These are phyloP conservation scores for Drepana arcuata DNA, from an alignment of 1,140 invertebrate species.

Conservation along the genomic window DNA sequence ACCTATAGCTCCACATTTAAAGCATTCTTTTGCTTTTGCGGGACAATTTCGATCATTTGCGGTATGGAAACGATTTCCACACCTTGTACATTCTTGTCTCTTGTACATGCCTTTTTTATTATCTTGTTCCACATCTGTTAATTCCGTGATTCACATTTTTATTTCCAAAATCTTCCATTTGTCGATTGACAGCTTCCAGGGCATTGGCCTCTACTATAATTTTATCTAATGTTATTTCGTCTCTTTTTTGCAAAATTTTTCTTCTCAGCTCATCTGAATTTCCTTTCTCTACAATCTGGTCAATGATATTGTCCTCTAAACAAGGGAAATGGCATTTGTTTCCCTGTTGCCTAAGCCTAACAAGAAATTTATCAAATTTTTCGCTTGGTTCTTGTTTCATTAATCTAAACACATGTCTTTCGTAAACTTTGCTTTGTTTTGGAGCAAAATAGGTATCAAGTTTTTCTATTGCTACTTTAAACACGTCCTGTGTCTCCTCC, in stretches of 20 bases:
- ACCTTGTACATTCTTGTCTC: slow-evolving; percentile 10
- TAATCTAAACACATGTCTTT: slow-evolving; percentile 15
- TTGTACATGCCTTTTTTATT: slow-evolving; percentile 2
- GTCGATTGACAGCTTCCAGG: slow-evolving; percentile 14
- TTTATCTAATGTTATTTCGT: slow-evolving; percentile 15
- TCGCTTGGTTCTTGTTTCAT: slow-evolving; percentile 15
- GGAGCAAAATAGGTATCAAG: slow-evolving; percentile 26
- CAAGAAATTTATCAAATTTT: slow-evolving; percentile 19
- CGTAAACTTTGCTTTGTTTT: slow-evolving; percentile 23
- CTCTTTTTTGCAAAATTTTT: slow-evolving; percentile 18
- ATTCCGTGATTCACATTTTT: slow-evolving; percentile 9
- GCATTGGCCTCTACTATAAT: slow-evolving; percentile 20
- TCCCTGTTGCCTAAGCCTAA: slow-evolving; percentile 17
- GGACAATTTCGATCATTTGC: slow-evolving; percentile 7
- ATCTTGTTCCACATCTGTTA: slow-evolving; percentile 6
- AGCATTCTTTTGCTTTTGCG: slow-evolving; percentile 10
- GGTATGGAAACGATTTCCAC: slow-evolving; percentile 9
- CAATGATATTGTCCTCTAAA: too few species aligned
- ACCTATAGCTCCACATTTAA: slow-evolving; percentile 10
- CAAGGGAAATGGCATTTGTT: too few species aligned
- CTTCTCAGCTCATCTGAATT: slow-evolving; percentile 12
- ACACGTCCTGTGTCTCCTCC: slow-evolving; percentile 10
- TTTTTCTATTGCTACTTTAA: slow-evolving; percentile 19
- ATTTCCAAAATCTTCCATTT: slow-evolving; percentile 15
- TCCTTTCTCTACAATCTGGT: too few species aligned